Conservation (phyloP, 2,797 vertebrate species). For the Sebastes minor region DNA sequence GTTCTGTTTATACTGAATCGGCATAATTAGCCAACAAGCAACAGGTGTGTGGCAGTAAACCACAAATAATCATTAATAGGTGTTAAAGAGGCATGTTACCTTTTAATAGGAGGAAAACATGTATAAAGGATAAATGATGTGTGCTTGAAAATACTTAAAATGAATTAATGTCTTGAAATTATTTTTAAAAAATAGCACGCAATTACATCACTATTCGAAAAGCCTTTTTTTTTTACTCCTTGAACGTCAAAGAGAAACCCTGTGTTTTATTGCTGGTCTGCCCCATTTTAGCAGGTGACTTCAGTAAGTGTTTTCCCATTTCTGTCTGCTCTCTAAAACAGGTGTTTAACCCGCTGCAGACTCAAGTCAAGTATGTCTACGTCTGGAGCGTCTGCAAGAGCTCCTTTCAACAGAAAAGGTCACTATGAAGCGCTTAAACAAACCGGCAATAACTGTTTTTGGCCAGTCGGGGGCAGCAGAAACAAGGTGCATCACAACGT, state of each 20-base stretch:
- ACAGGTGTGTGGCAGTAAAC: background rate
- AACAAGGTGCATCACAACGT: background rate
- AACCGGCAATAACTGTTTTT: background rate
- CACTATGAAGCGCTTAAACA: background rate
- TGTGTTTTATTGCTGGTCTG: slow-evolving; percentile 41
- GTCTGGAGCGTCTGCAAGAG: background rate
- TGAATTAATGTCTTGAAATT: background rate
- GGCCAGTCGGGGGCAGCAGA: background rate
- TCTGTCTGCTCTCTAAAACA: slow-evolving; percentile 40
- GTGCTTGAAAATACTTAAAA: background rate
- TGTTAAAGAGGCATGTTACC: background rate
- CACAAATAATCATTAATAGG: background rate
- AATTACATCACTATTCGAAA: background rate
- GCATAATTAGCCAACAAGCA: background rate
- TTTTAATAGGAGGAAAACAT: background rate
- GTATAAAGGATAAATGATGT: background rate
- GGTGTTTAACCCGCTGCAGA: slow-evolving; percentile 44
- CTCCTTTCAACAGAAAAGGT: background rate
- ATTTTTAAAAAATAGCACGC: background rate
- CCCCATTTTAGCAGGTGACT: slow-evolving; percentile 48
- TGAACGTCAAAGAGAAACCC: slow-evolving; percentile 20
- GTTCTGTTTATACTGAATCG: background rate
- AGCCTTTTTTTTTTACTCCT: slow-evolving; percentile 5
- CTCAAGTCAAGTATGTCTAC: slow-evolving; percentile 12
- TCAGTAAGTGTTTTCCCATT: slow-evolving; percentile 59